Percentiles rank a stretch among this genome's conserved stretches.
phyloP scores from a whole-genome alignment of 2,888 invertebrate species.

The Epistrophe eligans region DNA sequence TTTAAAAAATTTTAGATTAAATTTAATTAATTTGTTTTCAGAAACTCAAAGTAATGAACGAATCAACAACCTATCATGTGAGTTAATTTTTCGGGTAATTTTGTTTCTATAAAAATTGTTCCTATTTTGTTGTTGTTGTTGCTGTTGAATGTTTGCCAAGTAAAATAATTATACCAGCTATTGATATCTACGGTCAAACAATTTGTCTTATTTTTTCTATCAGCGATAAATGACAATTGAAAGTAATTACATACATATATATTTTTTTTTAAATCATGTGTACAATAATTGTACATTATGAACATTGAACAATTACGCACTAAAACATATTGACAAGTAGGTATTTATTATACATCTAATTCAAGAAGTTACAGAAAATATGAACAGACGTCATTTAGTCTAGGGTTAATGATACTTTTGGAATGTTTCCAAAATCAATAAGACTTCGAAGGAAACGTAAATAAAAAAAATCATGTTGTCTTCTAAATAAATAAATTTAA shows the following conservation, averaged over 20 bases:
- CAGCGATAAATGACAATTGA: not conserved
- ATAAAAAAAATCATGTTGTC: not conserved
- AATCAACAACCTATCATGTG: not conserved
- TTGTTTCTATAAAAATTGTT: not conserved
- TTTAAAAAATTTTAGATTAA: not conserved
- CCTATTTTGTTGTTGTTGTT: not conserved
- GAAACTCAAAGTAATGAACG: not conserved
- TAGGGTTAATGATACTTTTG: constrained; percentile 29
- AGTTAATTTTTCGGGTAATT: not conserved
- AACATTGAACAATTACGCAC: not conserved
- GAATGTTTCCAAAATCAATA: constrained; percentile 47
- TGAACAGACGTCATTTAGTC: constrained; percentile 23
- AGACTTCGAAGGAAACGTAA: not conserved
- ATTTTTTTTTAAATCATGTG: not conserved
- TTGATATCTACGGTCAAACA: constrained; percentile 21
- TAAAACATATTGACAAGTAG: not conserved
- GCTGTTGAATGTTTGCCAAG: constrained; percentile 48
- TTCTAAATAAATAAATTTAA: constrained; percentile 16
- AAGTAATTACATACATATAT: constrained; percentile 25
- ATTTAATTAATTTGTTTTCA: not conserved
- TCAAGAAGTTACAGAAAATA: not conserved
- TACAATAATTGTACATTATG: not conserved
- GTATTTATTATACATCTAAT: not conserved
- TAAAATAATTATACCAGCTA: constrained; percentile 35
- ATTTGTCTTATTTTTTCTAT: constrained; percentile 2